Base-by-base conservation (phyloP, 2,888 invertebrate genomes). In the Molanna angustata region DNA sequence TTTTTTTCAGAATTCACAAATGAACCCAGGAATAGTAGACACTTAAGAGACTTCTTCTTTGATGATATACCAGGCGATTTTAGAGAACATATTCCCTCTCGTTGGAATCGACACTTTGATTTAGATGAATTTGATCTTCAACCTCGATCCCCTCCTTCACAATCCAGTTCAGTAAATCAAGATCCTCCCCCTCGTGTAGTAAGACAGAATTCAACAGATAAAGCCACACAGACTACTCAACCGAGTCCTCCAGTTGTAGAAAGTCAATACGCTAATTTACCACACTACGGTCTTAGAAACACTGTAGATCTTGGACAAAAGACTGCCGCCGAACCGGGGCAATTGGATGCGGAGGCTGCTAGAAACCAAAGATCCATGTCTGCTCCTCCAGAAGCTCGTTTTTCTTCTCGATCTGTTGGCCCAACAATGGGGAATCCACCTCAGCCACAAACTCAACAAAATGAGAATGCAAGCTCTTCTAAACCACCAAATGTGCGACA, bases 271-370 rank as follows among this genome's bases (percentile, higher is more conserved):
- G 55, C 49, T 16, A 67, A 67, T 52, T 64, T 86, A 9, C 80
- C 83, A 43, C 85, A 85, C 62, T 83, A 86, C 78, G 84, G 84
- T 3, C 67, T 86, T 54, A 80, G 89, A 60, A 90, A 90, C 65
- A 90, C 90, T 17, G 85, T 88, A 56, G 89, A 90, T 66, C 81
- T 90, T 65, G 88, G 88, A 44, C 76, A 77, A 62, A 82, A 80
- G 64, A 77, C 76, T 61, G 73, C 80, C 63, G 75, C 75, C 33
- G 80, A 79, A 63, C 70, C 74, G 32, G 71, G 73, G 62, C 57
- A 73, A 63, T 72, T 74, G 65, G 73, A 75, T 70, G 78, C 75
- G 35, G 80, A 78, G 58, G 64, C 68, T n/a, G 82, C 79, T 66
- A 77, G 86, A 60, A 79, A 77, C 51, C 84, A 85, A 61, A 76